Base-by-base conservation (phyloP, 53 echinoderm and acorn worm genomes). In the Holothuria leucospilota region DNA sequence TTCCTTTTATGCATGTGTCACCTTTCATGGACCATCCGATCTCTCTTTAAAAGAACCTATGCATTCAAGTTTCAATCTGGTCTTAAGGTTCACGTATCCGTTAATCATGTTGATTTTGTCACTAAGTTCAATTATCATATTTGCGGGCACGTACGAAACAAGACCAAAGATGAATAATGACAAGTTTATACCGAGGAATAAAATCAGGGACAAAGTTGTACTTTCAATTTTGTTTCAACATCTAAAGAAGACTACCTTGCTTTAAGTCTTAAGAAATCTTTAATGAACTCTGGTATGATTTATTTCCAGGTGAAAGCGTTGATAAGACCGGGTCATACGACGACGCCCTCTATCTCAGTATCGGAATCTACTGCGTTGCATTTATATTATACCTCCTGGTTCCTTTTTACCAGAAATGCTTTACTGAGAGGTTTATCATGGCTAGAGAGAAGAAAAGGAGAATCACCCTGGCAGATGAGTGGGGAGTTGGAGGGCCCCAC, bases 391-490 rank as follows among this genome's bases (percentile, higher is more conserved):
- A 63, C 52, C 74, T 89, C 1, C 70, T 91, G 14, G 92, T 95
- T 20, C 95, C 95, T 18, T 3, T 92, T 29, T 95, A 95, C 87
- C 95, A 95, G 78, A 82, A 87, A 80, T 85, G 92, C 63, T 92
- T 92, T 75, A 92, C 95, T 24, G 69, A 87, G 28, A 85, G 95
- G 6, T 95, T 92, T 84, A 89, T 95, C 89, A 95, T 95, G 95
- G 87, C 82, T 28, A 71, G 80, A 59, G 62, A 88, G 68, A 88
- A 67, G 82, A 51, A 70, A 53, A 46, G 69, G 21, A 81, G 69
- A 63, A 88, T 88, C 60, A 88, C 84, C 15, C 49, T 83, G 15
- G 84, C 84, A 13, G 84, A 83, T 46, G 84, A 83, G 68, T 83
- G 84, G 84, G 84, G 84, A 26, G 84, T 83, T 23, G 84, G 84